phyloP scores from a whole-genome alignment of 92 coral and sea anemone genomes.

The Umimayanthus chanpuru region DNA sequence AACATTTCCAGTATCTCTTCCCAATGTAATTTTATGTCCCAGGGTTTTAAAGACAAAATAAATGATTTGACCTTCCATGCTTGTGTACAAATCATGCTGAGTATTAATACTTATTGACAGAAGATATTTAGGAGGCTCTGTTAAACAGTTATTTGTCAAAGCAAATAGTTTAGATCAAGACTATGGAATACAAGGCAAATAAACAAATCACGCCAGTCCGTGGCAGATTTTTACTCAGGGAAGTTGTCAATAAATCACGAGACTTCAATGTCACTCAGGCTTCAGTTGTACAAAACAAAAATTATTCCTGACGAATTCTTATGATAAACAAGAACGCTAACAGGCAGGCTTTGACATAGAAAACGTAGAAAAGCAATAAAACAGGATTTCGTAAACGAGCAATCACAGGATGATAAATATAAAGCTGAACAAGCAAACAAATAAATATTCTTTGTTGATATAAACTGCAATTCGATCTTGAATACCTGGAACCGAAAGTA shows the following conservation, averaged over 20 bases:
- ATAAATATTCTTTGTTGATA: conserved; percentile 1
- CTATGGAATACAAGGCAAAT: neutral
- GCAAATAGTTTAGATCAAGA: neutral
- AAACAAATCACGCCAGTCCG: neutral
- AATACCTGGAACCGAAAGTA: neutral
- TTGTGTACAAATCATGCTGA: neutral
- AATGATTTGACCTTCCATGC: neutral
- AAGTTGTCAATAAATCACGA: neutral
- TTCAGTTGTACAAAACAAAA: neutral
- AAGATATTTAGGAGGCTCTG: too few relatives aligned
- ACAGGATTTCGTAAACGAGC: neutral
- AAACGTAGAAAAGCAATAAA: neutral
- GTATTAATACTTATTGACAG: neutral
- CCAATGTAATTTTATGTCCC: neutral
- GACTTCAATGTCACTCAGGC: neutral
- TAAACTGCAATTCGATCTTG: neutral
- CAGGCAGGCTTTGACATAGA: neutral
- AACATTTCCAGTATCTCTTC: neutral
- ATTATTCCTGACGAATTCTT: neutral
- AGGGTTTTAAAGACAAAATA: neutral
- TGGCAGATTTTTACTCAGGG: neutral
- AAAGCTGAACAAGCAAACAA: neutral
- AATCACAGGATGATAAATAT: neutral
- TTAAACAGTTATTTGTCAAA: neutral
- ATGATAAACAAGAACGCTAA: too few relatives aligned